Evolutionary conservation across 2,113 vertebrate species (phyloP), one percentile per base, ranked within the genome.

Genomic region (Clinocottus analis): DNA sequence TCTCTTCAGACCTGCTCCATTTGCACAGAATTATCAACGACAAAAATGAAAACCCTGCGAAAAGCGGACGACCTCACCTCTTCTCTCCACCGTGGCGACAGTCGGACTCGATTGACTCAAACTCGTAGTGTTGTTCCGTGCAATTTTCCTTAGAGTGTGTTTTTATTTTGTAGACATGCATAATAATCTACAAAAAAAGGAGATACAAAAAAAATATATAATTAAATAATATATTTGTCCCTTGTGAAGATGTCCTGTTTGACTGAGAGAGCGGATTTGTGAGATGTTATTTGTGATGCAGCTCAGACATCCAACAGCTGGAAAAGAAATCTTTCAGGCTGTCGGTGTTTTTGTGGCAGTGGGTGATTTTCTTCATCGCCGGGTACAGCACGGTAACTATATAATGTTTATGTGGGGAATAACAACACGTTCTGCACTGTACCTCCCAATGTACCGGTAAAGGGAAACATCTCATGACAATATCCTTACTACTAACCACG

Each of bases 151-250:
- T 91, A 91, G 89, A 90, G 90, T 89, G 89, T 92, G 87, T 80
- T 94, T 90, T 93, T 80, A 90, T 93, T 93, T 90, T 88, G 75
- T 90, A 87, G 79, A 91, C 61, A 92, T 88, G 87, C 89, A 87
- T 93, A 90, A 73, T 93, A 93, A 83, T 82, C 86, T 68, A 85
- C 84, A 90, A 87, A 90, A 82, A 73, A 45, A 45, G 16, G 69
- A 90, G 82, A 87, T 87, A 81, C 64, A 81, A 75, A 71, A 83
- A 17, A 77, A 65, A 72, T 83, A 19, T n/a, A n/a, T 19, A 11
- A 16, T 4, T 16, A 82, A 80, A 78, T 43, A 71, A 85, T 87
- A 91, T 90, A 85, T 92, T 89, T 85, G 90, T 92, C 88, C 82
- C 81, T 83, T 84, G 88, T 91, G 90, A 92, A 91, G 77, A 89